Conservation (phyloP, 2,888 invertebrate species). For the Tiliacea aurago region DNA sequence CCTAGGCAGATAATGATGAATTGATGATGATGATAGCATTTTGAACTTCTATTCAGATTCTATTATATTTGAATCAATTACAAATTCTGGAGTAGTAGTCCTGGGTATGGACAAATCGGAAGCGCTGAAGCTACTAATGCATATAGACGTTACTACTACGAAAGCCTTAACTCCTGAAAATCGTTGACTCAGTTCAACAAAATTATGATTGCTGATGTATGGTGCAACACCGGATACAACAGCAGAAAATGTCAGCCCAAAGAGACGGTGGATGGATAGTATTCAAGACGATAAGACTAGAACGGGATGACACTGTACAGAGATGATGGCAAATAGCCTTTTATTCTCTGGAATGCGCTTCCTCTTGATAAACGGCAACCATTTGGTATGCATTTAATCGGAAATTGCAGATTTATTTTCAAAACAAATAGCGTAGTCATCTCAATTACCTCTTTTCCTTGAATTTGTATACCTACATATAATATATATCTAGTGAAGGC, state of each 20-base stretch:
- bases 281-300: background rate
- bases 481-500: no score
- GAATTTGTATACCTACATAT: no score
- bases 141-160: background rate
- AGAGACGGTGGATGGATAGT: no score
- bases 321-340: no score
- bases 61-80: background rate
- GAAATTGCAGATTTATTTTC: no score
- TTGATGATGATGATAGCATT: background rate
- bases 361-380: no score
- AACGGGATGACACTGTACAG: background rate
- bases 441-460: no score
- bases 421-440: no score
- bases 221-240: background rate
- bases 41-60: background rate
- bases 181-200: background rate
- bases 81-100: background rate
- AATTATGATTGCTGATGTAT: background rate
- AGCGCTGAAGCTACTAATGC: background rate
- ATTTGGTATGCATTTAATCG: no score
- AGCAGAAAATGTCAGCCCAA: background rate
- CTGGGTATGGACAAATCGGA: background rate
- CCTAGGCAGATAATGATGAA: no score
- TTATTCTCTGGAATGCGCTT: no score
- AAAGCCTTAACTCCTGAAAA: background rate